These are phyloP conservation scores for Hypothenemus hampei DNA, from an alignment of 1,140 invertebrate genomes.

Conservation along the genomic window DNA sequence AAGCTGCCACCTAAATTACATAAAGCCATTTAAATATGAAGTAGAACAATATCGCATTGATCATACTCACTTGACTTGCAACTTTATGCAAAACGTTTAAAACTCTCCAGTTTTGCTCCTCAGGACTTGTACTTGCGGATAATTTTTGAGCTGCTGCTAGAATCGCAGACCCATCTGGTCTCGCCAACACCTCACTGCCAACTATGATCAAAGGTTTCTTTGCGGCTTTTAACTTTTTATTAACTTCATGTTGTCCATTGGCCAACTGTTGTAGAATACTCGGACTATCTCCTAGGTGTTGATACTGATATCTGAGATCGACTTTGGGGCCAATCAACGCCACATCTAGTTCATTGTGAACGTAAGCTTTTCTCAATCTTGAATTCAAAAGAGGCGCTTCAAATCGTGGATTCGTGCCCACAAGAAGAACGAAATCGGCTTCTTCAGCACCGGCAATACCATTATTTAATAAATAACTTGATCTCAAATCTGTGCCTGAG, in stretches of 20 bases:
- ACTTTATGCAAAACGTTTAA: slow-evolving; percentile 89
- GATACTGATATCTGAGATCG: slow-evolving; percentile 91
- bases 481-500: slow-evolving; percentile 82
- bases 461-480: slow-evolving; percentile 88
- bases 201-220: slow-evolving; percentile 90
- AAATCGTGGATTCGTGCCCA: slow-evolving; percentile 96
- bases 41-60: neutral
- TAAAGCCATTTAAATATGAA: neutral
- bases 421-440: slow-evolving; percentile 85
- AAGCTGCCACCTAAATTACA: slow-evolving; percentile 71
- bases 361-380: slow-evolving; percentile 40
- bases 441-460: slow-evolving; percentile 86
- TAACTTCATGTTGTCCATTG: slow-evolving; percentile 70
- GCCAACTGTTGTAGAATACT: slow-evolving; percentile 68
- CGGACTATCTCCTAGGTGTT: slow-evolving; percentile 80
- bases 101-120: slow-evolving; percentile 58
- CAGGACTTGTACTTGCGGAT: slow-evolving; percentile 50
- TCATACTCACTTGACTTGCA: slow-evolving; percentile 68
- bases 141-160: slow-evolving; percentile 71
- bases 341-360: slow-evolving; percentile 79
- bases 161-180: slow-evolving; percentile 73
- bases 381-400: slow-evolving; percentile 95
- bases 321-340: slow-evolving; percentile 86
- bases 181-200: slow-evolving; percentile 76
- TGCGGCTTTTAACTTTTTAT: slow-evolving; percentile 66